Conservation (phyloP, 2,113 vertebrate genomes). For the Psittacula cyanocephala region DNA sequence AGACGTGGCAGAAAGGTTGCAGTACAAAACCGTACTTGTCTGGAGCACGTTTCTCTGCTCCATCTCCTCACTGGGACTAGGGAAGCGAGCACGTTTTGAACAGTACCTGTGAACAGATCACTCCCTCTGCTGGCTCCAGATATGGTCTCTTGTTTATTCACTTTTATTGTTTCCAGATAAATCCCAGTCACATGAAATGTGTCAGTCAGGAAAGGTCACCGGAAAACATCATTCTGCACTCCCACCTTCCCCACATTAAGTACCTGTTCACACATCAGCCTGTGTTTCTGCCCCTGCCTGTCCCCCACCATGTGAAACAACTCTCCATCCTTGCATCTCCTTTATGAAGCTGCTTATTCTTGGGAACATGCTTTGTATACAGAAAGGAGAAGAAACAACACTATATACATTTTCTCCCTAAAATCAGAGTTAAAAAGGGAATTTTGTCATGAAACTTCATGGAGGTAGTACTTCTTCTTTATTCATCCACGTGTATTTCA, state of each 20-base stretch:
- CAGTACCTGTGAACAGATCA: background rate
- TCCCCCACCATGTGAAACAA: background rate
- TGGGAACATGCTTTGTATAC: background rate
- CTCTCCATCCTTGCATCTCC: background rate
- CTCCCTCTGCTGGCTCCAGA: slow-evolving; percentile 41
- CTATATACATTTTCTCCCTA: background rate
- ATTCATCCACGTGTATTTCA: background rate
- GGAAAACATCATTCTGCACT: background rate
- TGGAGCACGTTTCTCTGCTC: background rate
- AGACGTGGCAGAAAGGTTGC: background rate
- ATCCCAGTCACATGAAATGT: background rate
- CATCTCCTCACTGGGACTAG: accelerated
- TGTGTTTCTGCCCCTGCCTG: background rate
- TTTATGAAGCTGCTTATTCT: background rate
- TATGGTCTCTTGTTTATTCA: background rate
- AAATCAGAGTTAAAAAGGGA: background rate
- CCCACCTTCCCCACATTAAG: background rate
- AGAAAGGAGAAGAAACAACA: background rate
- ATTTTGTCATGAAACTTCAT: background rate
- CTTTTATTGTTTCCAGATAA: accelerated
- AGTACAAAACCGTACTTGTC: background rate
- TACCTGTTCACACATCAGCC: background rate
- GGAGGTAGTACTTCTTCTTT: background rate
- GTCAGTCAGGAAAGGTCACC: background rate
- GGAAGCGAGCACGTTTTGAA: accelerated